These are phyloP conservation scores for Sarcophaga carnaria DNA, from an alignment of 2,888 invertebrate species.

Conservation along the genomic window DNA sequence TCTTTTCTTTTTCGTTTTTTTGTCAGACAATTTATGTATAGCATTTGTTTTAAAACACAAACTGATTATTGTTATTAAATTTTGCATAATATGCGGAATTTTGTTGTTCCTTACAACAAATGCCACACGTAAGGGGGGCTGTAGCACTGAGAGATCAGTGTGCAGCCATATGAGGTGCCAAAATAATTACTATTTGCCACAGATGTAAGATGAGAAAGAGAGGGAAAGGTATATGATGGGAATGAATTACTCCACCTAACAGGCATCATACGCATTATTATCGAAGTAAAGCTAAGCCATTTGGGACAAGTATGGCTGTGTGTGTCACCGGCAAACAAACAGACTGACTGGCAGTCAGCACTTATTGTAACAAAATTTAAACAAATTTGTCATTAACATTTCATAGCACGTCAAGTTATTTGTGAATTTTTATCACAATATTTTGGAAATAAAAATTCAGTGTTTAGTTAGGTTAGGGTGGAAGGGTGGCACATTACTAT, in stretches of 20 bases:
- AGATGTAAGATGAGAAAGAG: not conserved
- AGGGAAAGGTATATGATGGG: not conserved
- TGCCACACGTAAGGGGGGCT: accelerated
- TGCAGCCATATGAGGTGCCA: constrained; percentile 58
- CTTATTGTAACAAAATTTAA: constrained; percentile 15
- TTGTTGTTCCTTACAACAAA: not conserved
- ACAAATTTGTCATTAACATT: constrained; percentile 34
- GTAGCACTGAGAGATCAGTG: no score
- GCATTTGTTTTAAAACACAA: constrained; percentile 37
- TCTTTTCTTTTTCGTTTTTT: no score
- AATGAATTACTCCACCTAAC: no score
- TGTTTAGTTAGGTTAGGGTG: no score
- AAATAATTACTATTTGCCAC: constrained; percentile 42
- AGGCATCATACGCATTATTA: no score
- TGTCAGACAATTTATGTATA: constrained; percentile 29
- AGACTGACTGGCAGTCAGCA: not conserved
- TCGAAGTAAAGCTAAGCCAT: no score
- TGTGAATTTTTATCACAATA: no score
- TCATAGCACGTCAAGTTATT: no score
- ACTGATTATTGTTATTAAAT: constrained; percentile 48
- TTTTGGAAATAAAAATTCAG: no score
- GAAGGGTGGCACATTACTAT: no score
- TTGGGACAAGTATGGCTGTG: no score
- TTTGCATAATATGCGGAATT: constrained; percentile 64
- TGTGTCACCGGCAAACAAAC: not conserved